Evolutionary conservation across 2,113 vertebrate genomes (phyloP).

Genomic region (Pyrgilauda ruficollis): DNA sequence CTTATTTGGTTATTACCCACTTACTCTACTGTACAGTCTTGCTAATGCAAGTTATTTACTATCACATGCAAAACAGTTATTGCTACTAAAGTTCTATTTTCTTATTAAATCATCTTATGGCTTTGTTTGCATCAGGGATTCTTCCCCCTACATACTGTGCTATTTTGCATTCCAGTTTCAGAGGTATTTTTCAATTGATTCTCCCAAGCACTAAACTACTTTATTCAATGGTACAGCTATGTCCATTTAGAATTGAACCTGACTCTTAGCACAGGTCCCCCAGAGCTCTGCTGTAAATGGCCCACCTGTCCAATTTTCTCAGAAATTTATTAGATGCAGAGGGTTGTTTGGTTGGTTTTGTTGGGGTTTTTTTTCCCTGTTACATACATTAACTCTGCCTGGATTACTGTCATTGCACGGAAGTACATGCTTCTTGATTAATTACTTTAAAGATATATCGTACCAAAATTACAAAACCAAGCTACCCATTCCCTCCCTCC

Average conservation of each 20-base stretch:
- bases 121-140: constrained; percentile 83
- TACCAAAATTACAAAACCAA: constrained; percentile 61
- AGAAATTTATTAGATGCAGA: constrained; percentile 7
- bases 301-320: not conserved
- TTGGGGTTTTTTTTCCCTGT: not conserved
- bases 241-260: constrained; percentile 22
- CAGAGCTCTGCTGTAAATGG: constrained; percentile 60
- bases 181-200: constrained; percentile 83
- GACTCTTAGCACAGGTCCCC: constrained; percentile 32
- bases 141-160: constrained; percentile 79
- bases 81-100: constrained; percentile 90
- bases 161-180: constrained; percentile 84
- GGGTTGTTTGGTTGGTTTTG: not conserved
- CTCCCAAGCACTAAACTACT: constrained; percentile 69
- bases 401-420: constrained; percentile 1
- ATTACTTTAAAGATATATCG: constrained; percentile 10
- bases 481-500: constrained; percentile 40
- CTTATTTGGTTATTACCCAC: constrained; percentile 72
- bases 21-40: constrained; percentile 71
- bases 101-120: constrained; percentile 87
- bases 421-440: constrained; percentile 22
- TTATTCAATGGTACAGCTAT: constrained; percentile 62
- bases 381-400: constrained; percentile 11
- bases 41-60: constrained; percentile 74
- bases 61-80: constrained; percentile 91